Conservation (phyloP, 2,888 invertebrate genomes). For the Eurytoma californica region DNA sequence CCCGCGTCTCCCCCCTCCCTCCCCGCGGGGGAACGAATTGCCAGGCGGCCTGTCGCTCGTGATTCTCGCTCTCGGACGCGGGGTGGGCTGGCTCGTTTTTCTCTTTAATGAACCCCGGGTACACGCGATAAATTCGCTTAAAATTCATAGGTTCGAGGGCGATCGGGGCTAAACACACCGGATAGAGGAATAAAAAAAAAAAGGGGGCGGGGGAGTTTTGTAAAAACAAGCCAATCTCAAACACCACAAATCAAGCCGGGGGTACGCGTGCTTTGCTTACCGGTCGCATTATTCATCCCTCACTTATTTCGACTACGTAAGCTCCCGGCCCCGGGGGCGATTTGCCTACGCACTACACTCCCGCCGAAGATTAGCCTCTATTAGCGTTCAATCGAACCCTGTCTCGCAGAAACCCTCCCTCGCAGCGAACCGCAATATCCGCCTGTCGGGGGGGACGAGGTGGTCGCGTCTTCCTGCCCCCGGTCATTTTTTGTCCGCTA, state of each 20-base stretch:
- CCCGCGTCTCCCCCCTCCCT: too few species aligned
- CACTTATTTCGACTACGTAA: not conserved
- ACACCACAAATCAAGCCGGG: not conserved
- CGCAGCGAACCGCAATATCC: constrained; percentile 25
- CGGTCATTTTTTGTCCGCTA: not conserved
- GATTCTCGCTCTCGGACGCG: too few species aligned
- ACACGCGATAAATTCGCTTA: too few species aligned
- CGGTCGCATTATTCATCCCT: constrained; percentile 22
- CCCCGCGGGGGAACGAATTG: too few species aligned
- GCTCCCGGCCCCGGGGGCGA: not conserved
- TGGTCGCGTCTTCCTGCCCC: not conserved
- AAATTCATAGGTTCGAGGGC: too few species aligned
- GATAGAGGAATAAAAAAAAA: too few species aligned
- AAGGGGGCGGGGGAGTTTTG: too few species aligned
- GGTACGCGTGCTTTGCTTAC: too few species aligned
- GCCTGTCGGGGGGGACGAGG: not conserved
- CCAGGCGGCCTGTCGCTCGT: too few species aligned
- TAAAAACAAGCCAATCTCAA: not conserved
- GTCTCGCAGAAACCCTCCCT: not conserved
- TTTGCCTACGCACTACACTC: not conserved
- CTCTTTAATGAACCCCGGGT: too few species aligned
- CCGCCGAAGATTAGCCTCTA: constrained; percentile 32
- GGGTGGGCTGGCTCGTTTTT: too few species aligned
- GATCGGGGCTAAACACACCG: too few species aligned
- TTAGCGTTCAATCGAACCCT: constrained; percentile 37